phyloP scores from a whole-genome alignment of 2,113 vertebrate genomes.

The Solea solea region DNA sequence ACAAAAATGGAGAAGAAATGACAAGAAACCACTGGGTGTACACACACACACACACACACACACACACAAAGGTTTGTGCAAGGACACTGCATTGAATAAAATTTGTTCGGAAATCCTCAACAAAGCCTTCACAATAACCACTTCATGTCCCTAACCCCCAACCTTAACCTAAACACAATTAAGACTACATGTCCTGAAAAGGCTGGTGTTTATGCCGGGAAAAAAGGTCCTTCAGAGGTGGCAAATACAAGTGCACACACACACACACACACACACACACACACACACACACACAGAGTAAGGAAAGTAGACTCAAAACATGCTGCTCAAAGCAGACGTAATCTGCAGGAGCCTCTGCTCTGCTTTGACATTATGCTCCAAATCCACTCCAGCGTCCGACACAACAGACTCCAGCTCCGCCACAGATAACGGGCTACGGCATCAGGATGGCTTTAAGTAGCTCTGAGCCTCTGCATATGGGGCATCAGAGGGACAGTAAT shows the following conservation, averaged over 20 bases:
- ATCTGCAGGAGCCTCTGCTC: slow-evolving; percentile 51
- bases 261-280: slow-evolving; percentile 5
- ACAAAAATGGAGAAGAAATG: slow-evolving; percentile 60
- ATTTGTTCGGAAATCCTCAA: too few relatives aligned
- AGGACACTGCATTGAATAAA: too few relatives aligned
- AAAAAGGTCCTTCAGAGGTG: too few relatives aligned
- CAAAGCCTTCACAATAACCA: too few relatives aligned
- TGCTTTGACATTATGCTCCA: slow-evolving; percentile 56
- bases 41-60: slow-evolving; percentile 6
- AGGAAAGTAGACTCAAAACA: slow-evolving; percentile 18
- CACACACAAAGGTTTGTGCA: background rate
- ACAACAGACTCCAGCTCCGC: slow-evolving; percentile 47
- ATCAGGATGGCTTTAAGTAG: slow-evolving; percentile 67
- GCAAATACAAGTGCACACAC: slow-evolving; percentile 4
- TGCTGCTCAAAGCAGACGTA: slow-evolving; percentile 29
- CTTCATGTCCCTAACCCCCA: too few relatives aligned
- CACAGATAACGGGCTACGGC: slow-evolving; percentile 52
- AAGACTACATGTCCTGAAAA: too few relatives aligned
- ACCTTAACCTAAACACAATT: too few relatives aligned
- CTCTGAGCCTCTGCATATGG: slow-evolving; percentile 58
- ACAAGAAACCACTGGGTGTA: slow-evolving; percentile 47
- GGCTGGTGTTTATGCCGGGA: too few relatives aligned
- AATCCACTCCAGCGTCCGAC: slow-evolving; percentile 54
- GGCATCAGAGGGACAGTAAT: slow-evolving; percentile 62
- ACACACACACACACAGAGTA: background rate